Evolutionary conservation across 2,797 vertebrate species (phyloP).

Genomic region (Sorex maritimensis): DNA sequence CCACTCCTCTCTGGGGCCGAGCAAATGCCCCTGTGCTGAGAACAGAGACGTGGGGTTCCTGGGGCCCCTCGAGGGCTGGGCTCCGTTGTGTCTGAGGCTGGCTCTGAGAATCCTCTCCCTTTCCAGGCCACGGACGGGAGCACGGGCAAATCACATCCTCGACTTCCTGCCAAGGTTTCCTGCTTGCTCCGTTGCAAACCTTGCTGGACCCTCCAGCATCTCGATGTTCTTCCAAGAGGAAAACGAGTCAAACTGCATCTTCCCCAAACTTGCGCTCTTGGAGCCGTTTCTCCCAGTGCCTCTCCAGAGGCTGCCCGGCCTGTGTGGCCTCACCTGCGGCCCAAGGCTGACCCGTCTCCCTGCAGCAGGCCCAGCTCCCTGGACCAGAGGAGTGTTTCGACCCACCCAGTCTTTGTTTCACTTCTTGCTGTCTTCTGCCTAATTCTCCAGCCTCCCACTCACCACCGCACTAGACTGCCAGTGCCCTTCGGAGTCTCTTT

Average conservation of each 20-base stretch:
- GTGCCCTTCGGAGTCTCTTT: conserved; percentile 24
- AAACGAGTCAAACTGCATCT: background rate
- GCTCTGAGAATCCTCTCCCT: background rate
- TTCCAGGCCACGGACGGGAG: background rate
- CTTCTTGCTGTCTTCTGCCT: background rate
- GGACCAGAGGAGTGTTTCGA: background rate
- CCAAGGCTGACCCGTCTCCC: background rate
- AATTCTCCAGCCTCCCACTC: background rate
- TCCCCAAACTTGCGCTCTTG: conserved; percentile 6
- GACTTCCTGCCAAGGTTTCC: background rate
- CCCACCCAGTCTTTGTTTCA: background rate
- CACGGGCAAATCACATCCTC: background rate
- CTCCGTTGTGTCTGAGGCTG: background rate
- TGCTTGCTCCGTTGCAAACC: background rate
- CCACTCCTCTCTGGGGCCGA: conserved; percentile 19
- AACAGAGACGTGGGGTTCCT: background rate
- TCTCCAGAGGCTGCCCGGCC: background rate
- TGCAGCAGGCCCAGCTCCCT: background rate
- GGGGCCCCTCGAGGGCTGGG: background rate
- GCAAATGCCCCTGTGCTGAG: background rate
- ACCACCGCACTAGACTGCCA: background rate
- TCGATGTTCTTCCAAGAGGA: conserved; percentile 1
- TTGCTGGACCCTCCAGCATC: conserved; percentile 33
- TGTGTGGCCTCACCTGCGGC: background rate
- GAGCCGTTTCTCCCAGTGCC: background rate